phyloP scores from a whole-genome alignment of 1,140 invertebrate genomes.

The Drosophila ogumai region DNA sequence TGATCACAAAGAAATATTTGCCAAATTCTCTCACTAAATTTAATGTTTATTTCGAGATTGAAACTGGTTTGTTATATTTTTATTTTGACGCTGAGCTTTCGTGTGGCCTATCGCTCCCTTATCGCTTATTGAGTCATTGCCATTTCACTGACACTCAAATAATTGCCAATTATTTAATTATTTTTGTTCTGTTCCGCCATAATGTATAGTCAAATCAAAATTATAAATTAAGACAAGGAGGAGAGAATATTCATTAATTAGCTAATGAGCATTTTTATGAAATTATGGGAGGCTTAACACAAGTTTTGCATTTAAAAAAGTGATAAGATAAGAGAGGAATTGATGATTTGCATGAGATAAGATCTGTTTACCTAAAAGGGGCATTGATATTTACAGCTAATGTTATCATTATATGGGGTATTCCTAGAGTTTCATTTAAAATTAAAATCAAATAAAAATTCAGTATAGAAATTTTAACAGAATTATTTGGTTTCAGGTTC shows the following conservation, averaged over 20 bases:
- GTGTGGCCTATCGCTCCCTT: slow-evolving; percentile 34
- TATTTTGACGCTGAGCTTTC: slow-evolving; percentile 26
- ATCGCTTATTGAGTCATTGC: slow-evolving; percentile 65
- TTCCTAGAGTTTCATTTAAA: too few relatives aligned
- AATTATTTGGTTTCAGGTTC: neutral
- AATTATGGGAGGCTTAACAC: neutral
- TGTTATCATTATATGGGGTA: neutral
- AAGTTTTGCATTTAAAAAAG: slow-evolving; percentile 5
- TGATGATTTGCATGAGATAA: slow-evolving; percentile 1
- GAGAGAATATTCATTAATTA: neutral
- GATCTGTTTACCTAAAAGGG: neutral
- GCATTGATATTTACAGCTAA: neutral
- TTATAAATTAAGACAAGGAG: neutral
- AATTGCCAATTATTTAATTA: slow-evolving; percentile 20
- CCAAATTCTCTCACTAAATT: slow-evolving; percentile 9
- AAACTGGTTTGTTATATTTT: slow-evolving; percentile 38
- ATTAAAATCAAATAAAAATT: neutral
- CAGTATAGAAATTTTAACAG: too few relatives aligned
- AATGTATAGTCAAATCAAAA: slow-evolving; percentile 2
- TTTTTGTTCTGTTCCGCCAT: neutral
- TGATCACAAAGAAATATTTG: slow-evolving; percentile 27
- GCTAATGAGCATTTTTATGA: neutral
- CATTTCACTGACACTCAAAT: slow-evolving; percentile 15
- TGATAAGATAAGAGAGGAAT: slow-evolving; percentile 14
- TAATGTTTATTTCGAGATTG: slow-evolving; percentile 11